phyloP scores from a whole-genome alignment of 2,113 vertebrate species.

The Aptenodytes patagonicus region DNA sequence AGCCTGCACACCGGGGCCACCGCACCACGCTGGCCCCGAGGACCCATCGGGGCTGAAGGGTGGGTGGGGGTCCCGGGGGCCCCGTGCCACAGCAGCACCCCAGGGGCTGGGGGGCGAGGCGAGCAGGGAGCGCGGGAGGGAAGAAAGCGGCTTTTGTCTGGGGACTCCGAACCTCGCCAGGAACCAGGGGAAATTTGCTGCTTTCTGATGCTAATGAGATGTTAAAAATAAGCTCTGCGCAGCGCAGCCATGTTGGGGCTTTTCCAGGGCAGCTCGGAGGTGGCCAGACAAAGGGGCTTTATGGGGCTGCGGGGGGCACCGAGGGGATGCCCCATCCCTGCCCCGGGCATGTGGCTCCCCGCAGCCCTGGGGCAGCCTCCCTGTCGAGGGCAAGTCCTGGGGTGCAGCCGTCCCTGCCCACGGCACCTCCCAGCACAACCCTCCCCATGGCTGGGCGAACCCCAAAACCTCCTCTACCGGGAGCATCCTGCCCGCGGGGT shows the following conservation, averaged over 20 bases:
- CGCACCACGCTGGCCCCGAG: not conserved
- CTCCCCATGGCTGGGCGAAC: not conserved
- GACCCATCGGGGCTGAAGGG: not conserved
- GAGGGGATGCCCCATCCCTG: not conserved
- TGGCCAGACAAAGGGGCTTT: constrained; percentile 58
- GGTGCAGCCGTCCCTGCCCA: not conserved
- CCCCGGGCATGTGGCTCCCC: not conserved
- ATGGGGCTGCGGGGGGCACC: not conserved
- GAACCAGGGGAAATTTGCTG: not conserved
- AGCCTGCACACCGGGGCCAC: not conserved
- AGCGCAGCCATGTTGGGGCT: not conserved
- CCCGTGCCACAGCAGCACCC: not conserved
- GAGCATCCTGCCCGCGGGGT: not conserved
- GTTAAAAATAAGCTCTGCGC: constrained; percentile 7
- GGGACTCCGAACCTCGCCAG: not conserved
- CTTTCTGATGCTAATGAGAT: constrained; percentile 7
- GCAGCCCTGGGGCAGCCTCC: not conserved
- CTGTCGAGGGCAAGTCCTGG: rapidly evolving
- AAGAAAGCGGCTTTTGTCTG: constrained; percentile 42
- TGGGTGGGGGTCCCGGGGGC: not conserved
- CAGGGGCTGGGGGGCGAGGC: not conserved
- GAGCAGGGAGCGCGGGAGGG: not conserved
- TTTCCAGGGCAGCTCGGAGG: not conserved
- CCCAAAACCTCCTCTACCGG: not conserved
- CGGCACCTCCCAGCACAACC: not conserved